These are phyloP conservation scores for Rhabdophis nuchalis DNA, from an alignment of 2,797 vertebrate species.

Conservation along the genomic window DNA sequence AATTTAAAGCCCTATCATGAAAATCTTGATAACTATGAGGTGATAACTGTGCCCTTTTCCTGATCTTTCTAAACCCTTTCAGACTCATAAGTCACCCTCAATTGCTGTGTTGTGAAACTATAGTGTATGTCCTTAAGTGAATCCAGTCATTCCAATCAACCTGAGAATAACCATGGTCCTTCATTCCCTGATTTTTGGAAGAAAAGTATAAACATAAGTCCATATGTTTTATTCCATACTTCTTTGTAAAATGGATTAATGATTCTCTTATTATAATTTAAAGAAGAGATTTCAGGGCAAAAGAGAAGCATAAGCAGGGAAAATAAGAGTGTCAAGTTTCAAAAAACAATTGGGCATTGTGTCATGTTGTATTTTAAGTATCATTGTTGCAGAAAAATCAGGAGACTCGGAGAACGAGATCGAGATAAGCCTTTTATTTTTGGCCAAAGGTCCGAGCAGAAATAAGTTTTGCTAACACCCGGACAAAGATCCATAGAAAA, in stretches of 20 bases:
- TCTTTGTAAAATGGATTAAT: not conserved
- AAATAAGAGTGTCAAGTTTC: not conserved
- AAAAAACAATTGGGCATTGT: not conserved
- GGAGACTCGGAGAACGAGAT: too few relatives aligned
- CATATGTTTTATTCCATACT: not conserved
- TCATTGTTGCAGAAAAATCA: too few relatives aligned
- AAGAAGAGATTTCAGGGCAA: not conserved
- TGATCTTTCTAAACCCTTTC: not conserved
- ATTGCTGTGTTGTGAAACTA: not conserved
- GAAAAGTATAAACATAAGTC: not conserved
- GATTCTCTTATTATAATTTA: not conserved
- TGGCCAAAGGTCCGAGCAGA: too few relatives aligned
- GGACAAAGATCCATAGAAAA: too few relatives aligned
- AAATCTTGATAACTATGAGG: not conserved
- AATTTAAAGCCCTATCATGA: not conserved
- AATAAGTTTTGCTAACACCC: too few relatives aligned
- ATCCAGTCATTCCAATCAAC: not conserved
- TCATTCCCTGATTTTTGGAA: not conserved
- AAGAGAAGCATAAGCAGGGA: not conserved
- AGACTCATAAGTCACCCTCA: not conserved
- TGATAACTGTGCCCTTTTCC: not conserved
- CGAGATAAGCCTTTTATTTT: too few relatives aligned
- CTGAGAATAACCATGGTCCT: not conserved
- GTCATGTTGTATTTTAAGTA: not conserved
- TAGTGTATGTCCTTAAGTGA: not conserved